Evolutionary conservation across 2,888 invertebrate genomes (phyloP), one percentile per base, ranked within the genome.

Genomic region (Cheilosia vulpina): DNA sequence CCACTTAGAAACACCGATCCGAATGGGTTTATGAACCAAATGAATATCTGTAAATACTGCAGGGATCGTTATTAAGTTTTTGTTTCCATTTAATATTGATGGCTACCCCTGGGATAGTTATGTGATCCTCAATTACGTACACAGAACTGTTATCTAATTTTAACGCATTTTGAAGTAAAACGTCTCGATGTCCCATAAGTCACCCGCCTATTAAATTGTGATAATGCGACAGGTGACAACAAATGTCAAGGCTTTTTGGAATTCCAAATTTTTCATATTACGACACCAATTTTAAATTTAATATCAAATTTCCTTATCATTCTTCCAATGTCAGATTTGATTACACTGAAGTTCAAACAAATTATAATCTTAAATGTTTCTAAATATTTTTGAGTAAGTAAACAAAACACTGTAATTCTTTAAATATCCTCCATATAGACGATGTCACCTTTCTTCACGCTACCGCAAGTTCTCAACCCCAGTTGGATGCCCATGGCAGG

Each of bases 401-500:
- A 62, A 13, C 13, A 45, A 53, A 24, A 38, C 3, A 62, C 9
- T 62, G 63, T 7, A 45, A 53, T 83, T 87, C 78, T 80, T 83
- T 43, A 85, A 19, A 66, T 50, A 31, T 92, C 90, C 41, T 92
- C 93, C 1, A 93, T 92, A 89, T 93, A 94, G 78, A 94, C 90
- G 0, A 92, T 87, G 89, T 94, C 94, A 4, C 93, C 93, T 3
- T 92, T 87, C 62, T 91, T 92, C 0, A 94, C 90, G 6, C 65
- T 88, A 1, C 93, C 93, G 1, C 89, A 82, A 13, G 89, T 89
- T 17, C 93, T 91, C 0, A 94, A 68, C 2, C 93, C 94, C 85
- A 94, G 87, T 88, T 94, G 93, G 41, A 93, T 89, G 7, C 94
- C 94, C 91, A 94, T 91, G 1, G 93, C 92, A 1, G 94, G 94